Evolutionary conservation across 2,113 vertebrate genomes (phyloP), one percentile per base, ranked within the genome.

Genomic region (Calyptomena viridis): DNA sequence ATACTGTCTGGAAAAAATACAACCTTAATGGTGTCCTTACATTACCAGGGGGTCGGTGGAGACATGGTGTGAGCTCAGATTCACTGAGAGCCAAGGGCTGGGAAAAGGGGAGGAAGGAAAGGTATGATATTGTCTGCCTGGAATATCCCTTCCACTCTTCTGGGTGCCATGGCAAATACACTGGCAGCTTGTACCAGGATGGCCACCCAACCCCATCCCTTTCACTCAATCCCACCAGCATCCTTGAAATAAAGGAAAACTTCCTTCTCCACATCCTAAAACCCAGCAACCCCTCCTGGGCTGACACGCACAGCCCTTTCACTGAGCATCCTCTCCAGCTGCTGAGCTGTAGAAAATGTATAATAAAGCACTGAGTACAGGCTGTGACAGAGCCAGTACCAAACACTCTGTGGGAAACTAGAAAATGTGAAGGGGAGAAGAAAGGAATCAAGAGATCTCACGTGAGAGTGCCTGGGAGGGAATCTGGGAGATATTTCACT

Each of bases 1-100:
- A 60, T 24, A 55, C 47, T 42, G 85, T 87, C 80, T 60, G 60
- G 88, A 82, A 93, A 89, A 96, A 96, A 89, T 46, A 40, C 30
- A 71, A 44, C 11, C n/a, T 47, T 66, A 40, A 64, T 62, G 67
- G 52, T 92, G 77, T 71, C 55, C 50, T 73, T 58, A 55, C 4
- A 0, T 39, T 64, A 66, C 7, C 16, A 42, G 20, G 56, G 81
- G 33, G 12, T 84, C 74, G 31, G 33, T 17, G 63, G n/a, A 82
- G 72, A 12, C 0, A 7, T 9, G 37, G 16, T 58, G 46, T 35
- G 78, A 55, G 71, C 30, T 79, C 74, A 10, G 72, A 27, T 49
- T 47, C 9, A 44, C 27, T 28, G 42, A n/a, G 33, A 56, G 86
- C 7, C 0, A 4, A 44, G 67, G 69, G 39, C 1, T 49, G 58